Percentiles rank a stretch among this genome's conserved stretches.
Conservation (phyloP, 2,888 invertebrate species). For the Tenthredo distinguenda region DNA sequence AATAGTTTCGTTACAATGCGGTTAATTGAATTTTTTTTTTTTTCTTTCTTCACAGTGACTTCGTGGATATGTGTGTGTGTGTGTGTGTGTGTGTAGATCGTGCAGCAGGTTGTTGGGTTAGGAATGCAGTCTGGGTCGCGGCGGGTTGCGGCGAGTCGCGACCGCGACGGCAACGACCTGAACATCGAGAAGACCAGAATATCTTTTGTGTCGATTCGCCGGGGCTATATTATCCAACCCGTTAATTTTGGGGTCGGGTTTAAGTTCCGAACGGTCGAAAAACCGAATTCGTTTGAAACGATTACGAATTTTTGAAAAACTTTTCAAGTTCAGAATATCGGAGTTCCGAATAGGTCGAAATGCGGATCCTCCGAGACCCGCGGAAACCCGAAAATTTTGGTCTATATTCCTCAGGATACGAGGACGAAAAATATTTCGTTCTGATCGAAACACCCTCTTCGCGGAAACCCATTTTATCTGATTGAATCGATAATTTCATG, state of each 20-base stretch:
- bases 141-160: constrained; percentile 34
- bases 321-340: no score
- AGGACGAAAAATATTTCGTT: no score
- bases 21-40: background rate
- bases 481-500: no score
- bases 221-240: background rate
- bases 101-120: constrained; percentile 52
- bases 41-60: background rate
- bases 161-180: constrained; percentile 50
- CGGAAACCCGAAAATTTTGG: no score
- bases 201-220: constrained; percentile 29
- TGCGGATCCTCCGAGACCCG: no score
- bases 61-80: background rate
- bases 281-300: no score
- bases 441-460: no score
- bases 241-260: background rate
- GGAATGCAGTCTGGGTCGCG: constrained; percentile 52
- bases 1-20: background rate
- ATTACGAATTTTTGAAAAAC: no score
- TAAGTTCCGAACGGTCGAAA: no score
- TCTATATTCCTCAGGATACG: no score
- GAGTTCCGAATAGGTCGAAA: no score
- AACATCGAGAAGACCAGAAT: constrained; percentile 40
- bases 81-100: background rate
- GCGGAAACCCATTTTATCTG: no score